A percentile compares a stretch with the other conserved stretches of the same genome.
Conservation (phyloP, 2,113 vertebrate genomes). For the Psittacus erithacus region DNA sequence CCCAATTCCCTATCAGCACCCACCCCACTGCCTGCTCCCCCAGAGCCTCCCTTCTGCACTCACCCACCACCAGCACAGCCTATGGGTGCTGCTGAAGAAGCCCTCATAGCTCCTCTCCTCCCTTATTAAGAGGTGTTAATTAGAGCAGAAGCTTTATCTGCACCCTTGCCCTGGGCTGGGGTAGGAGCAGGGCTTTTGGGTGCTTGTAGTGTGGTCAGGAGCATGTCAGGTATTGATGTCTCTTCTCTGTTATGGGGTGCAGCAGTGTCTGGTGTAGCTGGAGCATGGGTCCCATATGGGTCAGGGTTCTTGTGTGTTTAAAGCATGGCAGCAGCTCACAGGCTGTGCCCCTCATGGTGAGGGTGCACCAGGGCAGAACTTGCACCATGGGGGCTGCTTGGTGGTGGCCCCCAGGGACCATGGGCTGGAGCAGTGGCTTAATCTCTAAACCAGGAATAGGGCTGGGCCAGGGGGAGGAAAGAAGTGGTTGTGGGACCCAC, state of each 20-base stretch:
- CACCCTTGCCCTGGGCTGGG: neutral
- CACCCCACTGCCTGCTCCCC: neutral
- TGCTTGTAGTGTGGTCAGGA: no score
- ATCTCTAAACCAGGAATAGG: rapidly evolving
- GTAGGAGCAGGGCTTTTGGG: no score
- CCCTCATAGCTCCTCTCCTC: neutral
- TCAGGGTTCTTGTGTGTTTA: neutral
- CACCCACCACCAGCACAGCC: neutral
- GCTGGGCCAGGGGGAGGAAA: neutral
- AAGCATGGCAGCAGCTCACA: neutral
- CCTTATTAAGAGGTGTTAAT: neutral
- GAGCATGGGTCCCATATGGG: neutral
- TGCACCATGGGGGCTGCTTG: neutral
- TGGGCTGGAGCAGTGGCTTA: neutral
- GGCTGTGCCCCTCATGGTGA: neutral
- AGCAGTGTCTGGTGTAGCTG: neutral
- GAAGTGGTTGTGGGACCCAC: neutral
- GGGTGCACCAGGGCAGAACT: neutral
- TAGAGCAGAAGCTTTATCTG: neutral
- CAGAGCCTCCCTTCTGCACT: neutral
- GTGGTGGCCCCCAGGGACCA: neutral
- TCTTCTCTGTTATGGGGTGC: neutral
- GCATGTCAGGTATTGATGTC: no score
- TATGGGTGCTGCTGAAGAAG: neutral
- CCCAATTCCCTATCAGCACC: neutral